A percentile compares a stretch with the other conserved stretches of the same genome.
These are phyloP conservation scores for Ceraclea dissimilis DNA, from an alignment of 2,888 invertebrate genomes.

Conservation along the genomic window DNA sequence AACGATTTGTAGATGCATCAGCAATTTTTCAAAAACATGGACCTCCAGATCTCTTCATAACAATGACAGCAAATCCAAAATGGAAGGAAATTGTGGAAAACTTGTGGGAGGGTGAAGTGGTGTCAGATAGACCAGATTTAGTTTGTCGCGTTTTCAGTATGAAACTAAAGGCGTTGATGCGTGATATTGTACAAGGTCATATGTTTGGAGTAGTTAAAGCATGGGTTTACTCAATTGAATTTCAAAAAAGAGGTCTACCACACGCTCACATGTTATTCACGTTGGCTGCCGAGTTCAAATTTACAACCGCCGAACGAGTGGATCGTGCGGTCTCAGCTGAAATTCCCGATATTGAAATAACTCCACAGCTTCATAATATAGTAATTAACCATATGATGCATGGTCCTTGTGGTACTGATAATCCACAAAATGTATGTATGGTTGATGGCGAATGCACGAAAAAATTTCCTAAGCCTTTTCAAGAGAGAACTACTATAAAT, in stretches of 20 bases:
- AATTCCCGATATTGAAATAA: not conserved
- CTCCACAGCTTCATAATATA: not conserved
- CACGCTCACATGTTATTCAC: constrained; percentile 16
- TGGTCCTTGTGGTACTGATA: not conserved
- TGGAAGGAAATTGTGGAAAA: not conserved
- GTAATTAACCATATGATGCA: not conserved
- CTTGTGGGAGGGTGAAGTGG: not conserved
- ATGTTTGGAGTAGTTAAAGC: constrained; percentile 7
- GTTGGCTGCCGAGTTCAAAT: not conserved
- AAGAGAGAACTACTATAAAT: too few species aligned
- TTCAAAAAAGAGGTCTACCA: constrained; percentile 16
- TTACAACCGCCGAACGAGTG: not conserved
- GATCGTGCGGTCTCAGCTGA: not conserved
- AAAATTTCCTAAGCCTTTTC: not conserved
- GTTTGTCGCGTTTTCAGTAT: constrained; percentile 18
- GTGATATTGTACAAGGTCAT: constrained; percentile 6
- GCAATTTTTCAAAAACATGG: not conserved
- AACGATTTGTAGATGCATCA: not conserved
- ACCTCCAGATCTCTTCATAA: not conserved
- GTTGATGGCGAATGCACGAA: not conserved
- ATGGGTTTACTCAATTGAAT: constrained; percentile 12
- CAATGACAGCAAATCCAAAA: not conserved
- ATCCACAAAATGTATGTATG: not conserved
- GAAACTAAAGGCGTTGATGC: constrained; percentile 19
- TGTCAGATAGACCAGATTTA: constrained; percentile 22